Conservation (phyloP, 2,888 invertebrate species). For the Himalopsyche kuldschensis region DNA sequence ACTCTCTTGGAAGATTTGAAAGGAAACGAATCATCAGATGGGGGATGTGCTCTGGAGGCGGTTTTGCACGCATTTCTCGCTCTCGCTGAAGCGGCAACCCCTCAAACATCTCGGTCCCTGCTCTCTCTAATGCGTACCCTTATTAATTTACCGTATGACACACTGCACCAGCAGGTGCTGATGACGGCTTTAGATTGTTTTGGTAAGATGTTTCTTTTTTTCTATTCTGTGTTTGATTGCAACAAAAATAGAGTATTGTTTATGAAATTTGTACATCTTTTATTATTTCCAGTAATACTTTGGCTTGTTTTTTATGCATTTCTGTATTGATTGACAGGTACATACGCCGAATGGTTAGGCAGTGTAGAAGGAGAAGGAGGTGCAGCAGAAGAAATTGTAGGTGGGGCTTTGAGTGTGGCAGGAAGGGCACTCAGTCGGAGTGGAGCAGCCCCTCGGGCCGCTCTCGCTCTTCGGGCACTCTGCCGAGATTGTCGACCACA, state of each 20-base stretch:
- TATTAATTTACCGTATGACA: conserved; percentile 64
- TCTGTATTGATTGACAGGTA: conserved; percentile 53
- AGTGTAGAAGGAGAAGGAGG: conserved; percentile 44
- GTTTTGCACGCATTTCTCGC: conserved; percentile 60
- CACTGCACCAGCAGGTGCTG: conserved; percentile 64
- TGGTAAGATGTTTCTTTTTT: conserved; percentile 52
- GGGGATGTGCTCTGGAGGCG: conserved; percentile 52
- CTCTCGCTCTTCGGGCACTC: conserved; percentile 86
- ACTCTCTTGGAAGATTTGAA: conserved; percentile 63
- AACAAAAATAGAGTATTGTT: background rate
- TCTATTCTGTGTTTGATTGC: background rate
- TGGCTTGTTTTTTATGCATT: background rate
- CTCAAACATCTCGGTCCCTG: conserved; percentile 49
- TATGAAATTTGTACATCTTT: background rate
- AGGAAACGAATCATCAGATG: conserved; percentile 47
- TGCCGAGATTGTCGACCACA: conserved; percentile 77
- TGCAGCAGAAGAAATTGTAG: conserved; percentile 52
- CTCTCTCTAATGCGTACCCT: conserved; percentile 58
- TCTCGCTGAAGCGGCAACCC: conserved; percentile 54
- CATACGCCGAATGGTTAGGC: conserved; percentile 83
- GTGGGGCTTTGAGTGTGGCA: conserved; percentile 62
- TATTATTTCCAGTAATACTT: no score
- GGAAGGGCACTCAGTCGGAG: conserved; percentile 71
- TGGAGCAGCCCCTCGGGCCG: conserved; percentile 76
- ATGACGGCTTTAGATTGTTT: conserved; percentile 76